Evolutionary conservation across 1,140 invertebrate species (phyloP).

Genomic region (Holcopasites calliopsidis): DNA sequence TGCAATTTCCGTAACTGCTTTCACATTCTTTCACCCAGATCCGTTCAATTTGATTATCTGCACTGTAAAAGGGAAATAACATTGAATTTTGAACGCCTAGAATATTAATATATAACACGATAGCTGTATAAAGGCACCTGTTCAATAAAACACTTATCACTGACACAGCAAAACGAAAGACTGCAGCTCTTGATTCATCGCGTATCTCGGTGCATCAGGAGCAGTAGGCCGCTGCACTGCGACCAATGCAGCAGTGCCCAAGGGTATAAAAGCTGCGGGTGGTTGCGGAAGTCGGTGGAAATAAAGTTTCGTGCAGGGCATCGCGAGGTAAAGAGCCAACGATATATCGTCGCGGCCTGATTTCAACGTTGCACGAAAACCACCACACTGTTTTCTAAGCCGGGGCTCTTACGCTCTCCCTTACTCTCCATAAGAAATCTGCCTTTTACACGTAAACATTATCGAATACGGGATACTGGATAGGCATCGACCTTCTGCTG

Average conservation of each 20-base stretch:
- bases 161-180: neutral
- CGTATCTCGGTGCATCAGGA: slow-evolving; percentile 19
- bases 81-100: no score
- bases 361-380: slow-evolving; percentile 25
- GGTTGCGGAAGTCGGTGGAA: slow-evolving; percentile 37
- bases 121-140: no score
- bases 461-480: no score
- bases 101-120: no score
- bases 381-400: neutral
- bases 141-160: no score
- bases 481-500: no score
- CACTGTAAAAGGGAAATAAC: no score
- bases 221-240: slow-evolving; percentile 31
- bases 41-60: no score
- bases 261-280: slow-evolving; percentile 19
- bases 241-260: slow-evolving; percentile 22
- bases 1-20: no score
- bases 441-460: no score
- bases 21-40: no score
- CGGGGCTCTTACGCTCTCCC: neutral
- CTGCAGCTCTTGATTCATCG: neutral
- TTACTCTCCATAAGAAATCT: slow-evolving; percentile 4
- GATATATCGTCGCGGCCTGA: slow-evolving; percentile 43
- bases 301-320: slow-evolving; percentile 36
- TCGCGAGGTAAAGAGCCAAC: slow-evolving; percentile 30